Conservation (phyloP, 2,797 vertebrate species). For the Micrastur ruficollis region DNA sequence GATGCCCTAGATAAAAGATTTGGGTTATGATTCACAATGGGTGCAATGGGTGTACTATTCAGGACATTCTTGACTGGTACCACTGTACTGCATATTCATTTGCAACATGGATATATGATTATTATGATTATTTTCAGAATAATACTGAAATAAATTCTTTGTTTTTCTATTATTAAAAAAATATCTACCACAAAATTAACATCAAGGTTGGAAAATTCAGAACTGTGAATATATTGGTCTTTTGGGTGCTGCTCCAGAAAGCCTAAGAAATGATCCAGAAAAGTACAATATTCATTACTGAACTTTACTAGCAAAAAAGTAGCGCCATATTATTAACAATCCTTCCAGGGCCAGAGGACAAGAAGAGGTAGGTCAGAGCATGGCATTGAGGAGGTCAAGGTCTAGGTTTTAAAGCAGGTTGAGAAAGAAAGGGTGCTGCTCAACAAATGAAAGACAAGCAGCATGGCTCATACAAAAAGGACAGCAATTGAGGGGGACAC, state of each 20-base stretch:
- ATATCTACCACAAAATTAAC: not conserved
- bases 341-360: not conserved
- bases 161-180: not conserved
- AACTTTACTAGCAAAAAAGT: not conserved
- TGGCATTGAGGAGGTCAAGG: not conserved
- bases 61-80: not conserved
- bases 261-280: not conserved
- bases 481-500: not conserved
- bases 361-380: not conserved
- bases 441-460: not conserved
- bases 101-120: not conserved
- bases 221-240: not conserved
- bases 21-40: not conserved
- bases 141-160: not conserved
- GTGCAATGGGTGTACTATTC: not conserved
- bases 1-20: conserved; percentile 19
- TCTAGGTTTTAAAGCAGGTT: not conserved
- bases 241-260: not conserved
- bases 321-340: not conserved
- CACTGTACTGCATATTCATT: not conserved
- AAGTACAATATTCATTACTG: not conserved
- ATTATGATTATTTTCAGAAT: not conserved
- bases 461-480: not conserved
- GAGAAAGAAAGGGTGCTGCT: not conserved
- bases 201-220: not conserved